phyloP scores from a whole-genome alignment of 2,113 vertebrate genomes.

The Onychostoma macrolepis region DNA sequence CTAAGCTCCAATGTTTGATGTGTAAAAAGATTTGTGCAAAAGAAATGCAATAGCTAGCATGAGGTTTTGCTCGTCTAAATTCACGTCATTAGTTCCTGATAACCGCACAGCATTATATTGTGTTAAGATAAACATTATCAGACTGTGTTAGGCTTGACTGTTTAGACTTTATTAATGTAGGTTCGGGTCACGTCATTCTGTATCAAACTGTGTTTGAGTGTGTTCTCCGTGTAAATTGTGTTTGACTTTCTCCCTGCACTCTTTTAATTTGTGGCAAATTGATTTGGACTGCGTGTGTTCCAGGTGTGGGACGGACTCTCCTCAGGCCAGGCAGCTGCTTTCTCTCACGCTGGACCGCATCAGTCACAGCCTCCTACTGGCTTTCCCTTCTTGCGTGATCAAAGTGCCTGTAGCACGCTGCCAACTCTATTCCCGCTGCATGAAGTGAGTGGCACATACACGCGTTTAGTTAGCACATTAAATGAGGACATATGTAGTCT shows the following conservation, averaged over 20 bases:
- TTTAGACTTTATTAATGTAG: background rate
- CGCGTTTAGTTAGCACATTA: background rate
- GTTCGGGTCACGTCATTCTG: background rate
- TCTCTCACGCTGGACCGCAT: constrained; percentile 86
- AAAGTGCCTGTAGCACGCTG: constrained; percentile 89
- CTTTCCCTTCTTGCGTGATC: constrained; percentile 91
- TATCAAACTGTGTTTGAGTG: constrained; percentile 14
- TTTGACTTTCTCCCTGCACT: constrained; percentile 19
- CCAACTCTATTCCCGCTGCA: constrained; percentile 91
- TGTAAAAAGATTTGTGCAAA: background rate
- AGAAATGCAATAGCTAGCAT: too few species aligned
- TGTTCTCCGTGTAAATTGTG: constrained; percentile 4
- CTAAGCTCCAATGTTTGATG: background rate
- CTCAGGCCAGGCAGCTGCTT: constrained; percentile 81
- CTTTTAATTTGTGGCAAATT: constrained; percentile 21
- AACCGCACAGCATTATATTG: background rate
- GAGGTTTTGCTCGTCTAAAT: background rate
- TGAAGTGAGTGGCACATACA: constrained; percentile 83
- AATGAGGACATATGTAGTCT: background rate
- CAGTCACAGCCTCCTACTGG: constrained; percentile 84
- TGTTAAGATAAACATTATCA: background rate
- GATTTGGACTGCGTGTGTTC: constrained; percentile 50
- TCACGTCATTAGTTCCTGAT: background rate
- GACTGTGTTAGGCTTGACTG: background rate
- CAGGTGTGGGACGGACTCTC: constrained; percentile 84